phyloP scores from a whole-genome alignment of 1,140 invertebrate species.

The Rhopalosiphum padi region DNA sequence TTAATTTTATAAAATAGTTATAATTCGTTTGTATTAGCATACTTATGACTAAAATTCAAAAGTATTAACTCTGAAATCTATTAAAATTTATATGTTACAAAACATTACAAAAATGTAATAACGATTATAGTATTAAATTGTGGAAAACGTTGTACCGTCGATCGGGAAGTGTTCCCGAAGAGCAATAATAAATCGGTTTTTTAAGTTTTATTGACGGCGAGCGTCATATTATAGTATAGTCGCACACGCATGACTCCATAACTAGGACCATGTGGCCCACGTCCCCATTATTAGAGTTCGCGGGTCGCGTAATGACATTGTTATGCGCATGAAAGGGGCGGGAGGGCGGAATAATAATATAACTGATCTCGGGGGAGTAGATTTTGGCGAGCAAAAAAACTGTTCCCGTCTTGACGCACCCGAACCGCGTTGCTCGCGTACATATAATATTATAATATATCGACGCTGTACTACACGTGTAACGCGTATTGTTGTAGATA shows the following conservation, averaged over 20 bases:
- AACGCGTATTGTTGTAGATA: background rate
- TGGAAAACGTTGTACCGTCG: background rate
- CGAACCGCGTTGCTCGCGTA: too few relatives aligned
- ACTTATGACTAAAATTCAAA: too few relatives aligned
- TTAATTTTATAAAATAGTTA: too few relatives aligned
- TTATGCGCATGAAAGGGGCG: background rate
- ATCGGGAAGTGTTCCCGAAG: background rate
- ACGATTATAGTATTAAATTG: background rate
- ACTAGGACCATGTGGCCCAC: background rate
- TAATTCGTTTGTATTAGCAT: too few relatives aligned
- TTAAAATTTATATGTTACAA: background rate
- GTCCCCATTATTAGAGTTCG: slow-evolving; percentile 24
- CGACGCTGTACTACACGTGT: background rate
- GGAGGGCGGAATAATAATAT: background rate
- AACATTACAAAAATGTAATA: background rate
- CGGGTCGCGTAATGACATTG: slow-evolving; percentile 19
- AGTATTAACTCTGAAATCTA: too few relatives aligned
- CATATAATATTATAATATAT: background rate
- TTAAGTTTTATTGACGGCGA: background rate
- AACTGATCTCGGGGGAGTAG: background rate
- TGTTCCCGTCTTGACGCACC: background rate
- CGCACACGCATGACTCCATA: background rate
- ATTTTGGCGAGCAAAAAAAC: background rate
- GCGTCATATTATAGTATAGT: background rate
- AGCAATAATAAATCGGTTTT: background rate